These are phyloP conservation scores for Artibeus lituratus DNA, from an alignment of 2,797 vertebrate species.

Conservation along the genomic window DNA sequence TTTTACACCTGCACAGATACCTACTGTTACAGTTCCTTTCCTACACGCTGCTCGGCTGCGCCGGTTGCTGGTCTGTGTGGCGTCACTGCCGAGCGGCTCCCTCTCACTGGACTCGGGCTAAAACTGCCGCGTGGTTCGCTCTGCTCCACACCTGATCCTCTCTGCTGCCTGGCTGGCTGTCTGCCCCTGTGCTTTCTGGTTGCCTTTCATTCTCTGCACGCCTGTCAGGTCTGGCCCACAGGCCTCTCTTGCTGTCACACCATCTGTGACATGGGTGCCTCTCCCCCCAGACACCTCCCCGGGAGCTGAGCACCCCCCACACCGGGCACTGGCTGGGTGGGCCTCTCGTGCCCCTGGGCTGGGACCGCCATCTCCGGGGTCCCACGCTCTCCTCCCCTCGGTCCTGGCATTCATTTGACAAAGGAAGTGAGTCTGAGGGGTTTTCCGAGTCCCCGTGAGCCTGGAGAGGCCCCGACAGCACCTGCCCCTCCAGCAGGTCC, in stretches of 20 bases:
- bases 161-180: neutral
- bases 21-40: too few species aligned
- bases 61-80: too few species aligned
- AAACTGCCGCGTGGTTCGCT: neutral
- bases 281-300: neutral
- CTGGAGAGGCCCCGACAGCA: too few species aligned
- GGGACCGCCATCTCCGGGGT: neutral
- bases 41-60: too few species aligned
- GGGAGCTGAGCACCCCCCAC: neutral
- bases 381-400: too few species aligned
- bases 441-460: neutral
- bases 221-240: fast-evolving
- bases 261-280: fast-evolving
- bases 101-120: neutral
- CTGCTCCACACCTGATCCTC: neutral
- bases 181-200: neutral
- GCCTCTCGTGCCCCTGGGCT: neutral
- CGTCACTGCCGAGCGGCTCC: neutral
- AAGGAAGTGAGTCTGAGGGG: neutral
- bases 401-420: neutral
- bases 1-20: neutral
- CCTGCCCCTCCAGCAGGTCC: too few species aligned
- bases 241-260: neutral
- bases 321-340: neutral
- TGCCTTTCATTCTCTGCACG: neutral